A percentile compares a stretch with the other conserved stretches of the same genome.
Evolutionary conservation across 2,888 invertebrate species (phyloP).

Genomic region (Hirtodrosophila trivittata): DNA sequence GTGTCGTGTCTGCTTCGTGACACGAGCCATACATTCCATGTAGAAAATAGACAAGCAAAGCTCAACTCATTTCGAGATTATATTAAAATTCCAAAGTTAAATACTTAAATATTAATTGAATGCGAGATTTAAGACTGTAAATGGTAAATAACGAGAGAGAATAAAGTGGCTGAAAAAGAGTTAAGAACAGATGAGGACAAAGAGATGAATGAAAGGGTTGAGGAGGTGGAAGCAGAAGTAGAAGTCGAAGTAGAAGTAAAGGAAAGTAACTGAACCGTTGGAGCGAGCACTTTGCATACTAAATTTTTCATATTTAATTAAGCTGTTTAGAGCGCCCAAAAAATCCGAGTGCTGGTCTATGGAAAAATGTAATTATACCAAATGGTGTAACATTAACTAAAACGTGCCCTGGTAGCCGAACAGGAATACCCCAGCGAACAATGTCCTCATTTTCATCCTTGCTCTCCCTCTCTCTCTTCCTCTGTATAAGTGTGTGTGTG

Average conservation of each 20-base stretch:
- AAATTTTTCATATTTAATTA: slow-evolving; percentile 47
- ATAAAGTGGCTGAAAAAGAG: too few species aligned
- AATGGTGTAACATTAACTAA: slow-evolving; percentile 73
- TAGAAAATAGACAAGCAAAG: too few species aligned
- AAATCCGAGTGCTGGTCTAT: slow-evolving; percentile 39
- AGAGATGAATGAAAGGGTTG: neutral
- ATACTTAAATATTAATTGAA: too few species aligned
- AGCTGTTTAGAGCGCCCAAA: slow-evolving; percentile 25
- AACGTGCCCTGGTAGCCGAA: slow-evolving; percentile 45
- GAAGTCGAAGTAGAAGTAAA: neutral
- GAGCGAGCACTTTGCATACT: slow-evolving; percentile 18
- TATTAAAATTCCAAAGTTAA: too few species aligned
- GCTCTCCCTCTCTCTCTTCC: neutral
- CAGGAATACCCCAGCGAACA: neutral
- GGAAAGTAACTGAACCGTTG: slow-evolving; percentile 17
- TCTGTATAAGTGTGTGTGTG: neutral
- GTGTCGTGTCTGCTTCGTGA: too few species aligned
- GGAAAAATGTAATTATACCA: slow-evolving; percentile 69
- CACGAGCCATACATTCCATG: too few species aligned
- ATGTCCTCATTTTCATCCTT: slow-evolving; percentile 8
- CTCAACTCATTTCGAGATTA: too few species aligned
- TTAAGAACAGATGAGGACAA: neutral
- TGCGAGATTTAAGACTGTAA: too few species aligned
- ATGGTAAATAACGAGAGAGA: neutral
- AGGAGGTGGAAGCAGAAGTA: neutral